Percentiles rank a stretch among this genome's conserved stretches.
phyloP scores from a whole-genome alignment of 2,113 vertebrate genomes.

The Phycodurus eques region DNA sequence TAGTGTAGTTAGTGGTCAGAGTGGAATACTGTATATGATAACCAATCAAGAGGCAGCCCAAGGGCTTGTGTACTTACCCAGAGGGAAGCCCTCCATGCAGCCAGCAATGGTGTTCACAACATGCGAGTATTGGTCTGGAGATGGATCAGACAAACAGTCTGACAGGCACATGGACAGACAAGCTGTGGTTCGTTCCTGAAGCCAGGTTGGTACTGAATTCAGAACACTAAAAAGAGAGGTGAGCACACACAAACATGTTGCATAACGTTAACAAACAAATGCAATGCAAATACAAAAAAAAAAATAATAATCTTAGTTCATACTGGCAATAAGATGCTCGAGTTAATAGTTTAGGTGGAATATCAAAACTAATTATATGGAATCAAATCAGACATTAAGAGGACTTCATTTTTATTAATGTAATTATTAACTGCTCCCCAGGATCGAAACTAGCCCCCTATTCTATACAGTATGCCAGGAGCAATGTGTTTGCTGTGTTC shows the following conservation, averaged over 20 bases:
- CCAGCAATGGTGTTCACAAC: constrained; percentile 79
- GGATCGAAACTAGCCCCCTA: no score
- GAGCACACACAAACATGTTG: neutral
- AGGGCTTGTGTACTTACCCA: constrained; percentile 72
- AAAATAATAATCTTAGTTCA: no score
- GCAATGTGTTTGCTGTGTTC: no score
- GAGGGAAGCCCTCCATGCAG: constrained; percentile 81
- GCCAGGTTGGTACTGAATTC: constrained; percentile 72
- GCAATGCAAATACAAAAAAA: no score
- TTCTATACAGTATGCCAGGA: no score
- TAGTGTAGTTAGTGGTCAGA: neutral
- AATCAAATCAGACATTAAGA: no score
- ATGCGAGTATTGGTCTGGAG: constrained; percentile 69
- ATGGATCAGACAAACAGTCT: constrained; percentile 70
- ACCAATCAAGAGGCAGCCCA: neutral
- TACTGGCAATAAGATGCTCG: no score
- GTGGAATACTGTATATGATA: neutral
- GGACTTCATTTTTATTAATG: no score
- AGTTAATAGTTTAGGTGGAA: no score
- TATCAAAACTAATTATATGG: no score
- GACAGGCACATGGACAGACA: constrained; percentile 77
- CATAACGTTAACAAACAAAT: neutral
- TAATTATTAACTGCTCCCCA: no score
- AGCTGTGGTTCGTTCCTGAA: constrained; percentile 54
- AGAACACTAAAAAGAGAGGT: constrained; percentile 73